Conservation (phyloP, 2,797 vertebrate species). For the Tokudaia tokunoshimensis region DNA sequence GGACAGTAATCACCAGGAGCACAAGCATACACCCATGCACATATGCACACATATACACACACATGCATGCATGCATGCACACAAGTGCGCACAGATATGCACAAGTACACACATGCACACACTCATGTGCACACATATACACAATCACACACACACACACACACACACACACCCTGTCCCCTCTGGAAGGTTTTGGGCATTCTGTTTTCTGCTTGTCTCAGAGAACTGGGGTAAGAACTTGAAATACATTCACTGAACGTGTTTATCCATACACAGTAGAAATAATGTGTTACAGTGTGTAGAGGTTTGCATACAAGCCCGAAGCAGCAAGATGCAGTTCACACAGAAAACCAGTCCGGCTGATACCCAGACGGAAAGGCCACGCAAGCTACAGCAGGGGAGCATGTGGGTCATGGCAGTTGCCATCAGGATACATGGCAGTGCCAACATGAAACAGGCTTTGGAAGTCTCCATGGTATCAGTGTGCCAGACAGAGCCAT, state of each 20-base stretch:
- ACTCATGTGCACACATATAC: not conserved
- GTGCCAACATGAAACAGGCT: accelerated
- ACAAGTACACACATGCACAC: not conserved
- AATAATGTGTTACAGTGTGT: not conserved
- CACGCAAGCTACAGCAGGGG: accelerated
- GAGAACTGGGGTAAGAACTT: not conserved
- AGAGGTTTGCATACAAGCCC: not conserved
- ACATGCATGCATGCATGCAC: not conserved
- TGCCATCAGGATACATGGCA: accelerated
- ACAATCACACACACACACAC: not conserved
- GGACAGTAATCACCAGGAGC: not conserved
- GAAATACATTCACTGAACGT: not conserved
- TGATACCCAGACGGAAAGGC: not conserved
- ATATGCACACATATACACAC: too few species aligned
- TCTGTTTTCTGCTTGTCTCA: not conserved
- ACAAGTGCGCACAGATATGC: too few species aligned
- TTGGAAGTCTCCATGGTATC: not conserved
- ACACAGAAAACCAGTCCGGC: not conserved
- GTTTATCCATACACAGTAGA: not conserved
- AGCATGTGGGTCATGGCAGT: accelerated
- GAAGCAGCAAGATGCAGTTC: not conserved
- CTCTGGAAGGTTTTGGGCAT: not conserved
- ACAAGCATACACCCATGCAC: not conserved
- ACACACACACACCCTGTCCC: not conserved
- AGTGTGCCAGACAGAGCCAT: too few species aligned